Conservation (phyloP, 2,113 vertebrate species). For the Psammodynastes pulverulentus region DNA sequence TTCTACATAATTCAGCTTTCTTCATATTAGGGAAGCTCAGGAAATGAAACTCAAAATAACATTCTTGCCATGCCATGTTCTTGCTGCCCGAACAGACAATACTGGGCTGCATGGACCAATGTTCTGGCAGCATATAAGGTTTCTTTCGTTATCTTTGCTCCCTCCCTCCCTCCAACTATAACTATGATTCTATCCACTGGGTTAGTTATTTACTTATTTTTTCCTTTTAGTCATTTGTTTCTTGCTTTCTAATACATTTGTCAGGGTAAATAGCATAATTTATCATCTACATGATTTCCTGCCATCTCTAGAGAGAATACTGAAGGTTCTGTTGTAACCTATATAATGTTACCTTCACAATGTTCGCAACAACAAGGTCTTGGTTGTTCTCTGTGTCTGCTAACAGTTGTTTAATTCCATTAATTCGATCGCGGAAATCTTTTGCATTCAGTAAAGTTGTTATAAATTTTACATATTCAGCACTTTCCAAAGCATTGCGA, state of each 20-base stretch:
- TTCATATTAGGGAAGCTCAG: too few relatives aligned
- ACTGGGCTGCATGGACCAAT: neutral
- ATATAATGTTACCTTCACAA: slow-evolving; percentile 76
- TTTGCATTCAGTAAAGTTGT: slow-evolving; percentile 75
- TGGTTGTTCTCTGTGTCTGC: slow-evolving; percentile 79
- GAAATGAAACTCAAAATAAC: neutral
- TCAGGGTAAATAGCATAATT: neutral
- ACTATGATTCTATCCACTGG: neutral
- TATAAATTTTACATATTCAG: slow-evolving; percentile 79
- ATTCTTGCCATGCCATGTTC: neutral
- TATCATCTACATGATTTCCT: too few relatives aligned
- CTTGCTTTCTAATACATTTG: neutral
- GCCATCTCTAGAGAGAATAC: neutral
- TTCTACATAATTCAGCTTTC: neutral
- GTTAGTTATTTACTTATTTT: neutral
- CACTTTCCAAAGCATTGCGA: slow-evolving; percentile 78
- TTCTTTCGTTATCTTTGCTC: too few relatives aligned
- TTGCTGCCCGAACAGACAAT: neutral
- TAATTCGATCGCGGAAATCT: slow-evolving; percentile 87
- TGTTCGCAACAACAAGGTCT: slow-evolving; percentile 76
- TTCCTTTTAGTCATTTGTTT: neutral
- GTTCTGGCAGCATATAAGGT: neutral
- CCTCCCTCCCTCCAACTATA: neutral
- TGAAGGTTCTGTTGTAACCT: rapidly evolving
- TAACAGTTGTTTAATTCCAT: slow-evolving; percentile 82